phyloP scores from a whole-genome alignment of 2,797 vertebrate genomes.

The Neomorphus geoffroyi region DNA sequence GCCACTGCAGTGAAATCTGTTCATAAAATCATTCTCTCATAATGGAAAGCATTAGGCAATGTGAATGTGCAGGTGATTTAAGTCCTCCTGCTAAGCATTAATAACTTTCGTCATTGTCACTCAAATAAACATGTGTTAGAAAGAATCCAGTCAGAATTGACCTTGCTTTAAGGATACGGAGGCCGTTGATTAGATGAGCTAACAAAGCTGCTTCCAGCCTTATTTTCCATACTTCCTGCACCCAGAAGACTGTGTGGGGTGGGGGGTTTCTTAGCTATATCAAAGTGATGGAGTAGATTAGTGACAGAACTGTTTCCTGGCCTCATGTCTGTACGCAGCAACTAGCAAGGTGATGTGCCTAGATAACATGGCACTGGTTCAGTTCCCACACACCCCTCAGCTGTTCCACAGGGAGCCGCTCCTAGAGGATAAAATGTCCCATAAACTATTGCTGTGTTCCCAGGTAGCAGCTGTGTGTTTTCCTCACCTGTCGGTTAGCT shows the following conservation, averaged over 20 bases:
- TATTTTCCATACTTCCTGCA: not conserved
- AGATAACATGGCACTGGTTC: not conserved
- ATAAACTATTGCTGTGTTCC: not conserved
- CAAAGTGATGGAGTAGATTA: not conserved
- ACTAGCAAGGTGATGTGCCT: not conserved
- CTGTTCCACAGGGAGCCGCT: not conserved
- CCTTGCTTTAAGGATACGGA: not conserved
- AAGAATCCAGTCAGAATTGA: not conserved
- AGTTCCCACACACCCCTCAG: not conserved
- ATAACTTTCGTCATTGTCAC: not conserved
- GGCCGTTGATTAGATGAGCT: not conserved
- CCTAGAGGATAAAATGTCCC: not conserved
- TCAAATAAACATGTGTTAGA: not conserved
- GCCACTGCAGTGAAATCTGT: not conserved
- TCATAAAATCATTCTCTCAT: not conserved
- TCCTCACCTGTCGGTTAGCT: conserved; percentile 92
- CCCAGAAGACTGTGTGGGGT: not conserved
- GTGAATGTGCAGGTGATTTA: not conserved
- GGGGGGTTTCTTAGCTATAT: not conserved
- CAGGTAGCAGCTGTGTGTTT: not conserved
- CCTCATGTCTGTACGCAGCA: not conserved
- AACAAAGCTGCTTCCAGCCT: not conserved
- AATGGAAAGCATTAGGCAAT: not conserved
- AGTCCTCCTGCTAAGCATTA: not conserved
- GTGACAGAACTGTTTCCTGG: not conserved